A percentile compares a stretch with the other conserved stretches of the same genome.
These are phyloP conservation scores for Coptodon rendalli DNA, from an alignment of 2,113 vertebrate genomes.

Conservation along the genomic window DNA sequence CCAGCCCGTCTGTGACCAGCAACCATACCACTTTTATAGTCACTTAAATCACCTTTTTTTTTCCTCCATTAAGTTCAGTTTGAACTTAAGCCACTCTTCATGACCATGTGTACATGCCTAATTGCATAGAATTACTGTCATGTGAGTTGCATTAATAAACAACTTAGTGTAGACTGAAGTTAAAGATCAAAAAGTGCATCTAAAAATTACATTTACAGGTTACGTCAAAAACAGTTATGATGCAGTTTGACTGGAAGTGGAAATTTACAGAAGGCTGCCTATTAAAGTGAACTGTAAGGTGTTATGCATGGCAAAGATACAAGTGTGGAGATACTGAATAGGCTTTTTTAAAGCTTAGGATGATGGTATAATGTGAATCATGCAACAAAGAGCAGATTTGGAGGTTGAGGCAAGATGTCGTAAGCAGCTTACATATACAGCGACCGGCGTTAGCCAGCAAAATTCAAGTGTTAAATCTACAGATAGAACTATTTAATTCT, in stretches of 20 bases:
- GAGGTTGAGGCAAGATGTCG: slow-evolving; percentile 6
- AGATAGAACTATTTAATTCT: background rate
- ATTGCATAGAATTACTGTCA: background rate
- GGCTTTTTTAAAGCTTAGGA: slow-evolving; percentile 15
- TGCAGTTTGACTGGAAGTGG: background rate
- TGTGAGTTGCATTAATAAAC: background rate
- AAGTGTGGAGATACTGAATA: background rate
- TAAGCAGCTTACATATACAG: slow-evolving; percentile 43
- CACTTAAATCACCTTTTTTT: background rate
- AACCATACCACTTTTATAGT: background rate
- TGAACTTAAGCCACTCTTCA: background rate
- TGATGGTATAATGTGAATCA: slow-evolving; percentile 15
- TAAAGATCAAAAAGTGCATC: background rate
- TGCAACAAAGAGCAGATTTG: slow-evolving; percentile 41
- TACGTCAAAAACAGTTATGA: background rate
- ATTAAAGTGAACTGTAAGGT: background rate
- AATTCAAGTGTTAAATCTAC: background rate
- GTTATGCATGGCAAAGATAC: background rate
- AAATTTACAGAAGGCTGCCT: background rate
- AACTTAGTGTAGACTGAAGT: background rate
- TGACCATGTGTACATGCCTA: background rate
- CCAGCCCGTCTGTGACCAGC: background rate
- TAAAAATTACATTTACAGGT: background rate
- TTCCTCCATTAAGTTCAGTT: background rate
- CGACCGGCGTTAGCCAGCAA: background rate